These are phyloP conservation scores for Lepus oiostolus DNA, from an alignment of 2,797 vertebrate species.

Conservation along the genomic window DNA sequence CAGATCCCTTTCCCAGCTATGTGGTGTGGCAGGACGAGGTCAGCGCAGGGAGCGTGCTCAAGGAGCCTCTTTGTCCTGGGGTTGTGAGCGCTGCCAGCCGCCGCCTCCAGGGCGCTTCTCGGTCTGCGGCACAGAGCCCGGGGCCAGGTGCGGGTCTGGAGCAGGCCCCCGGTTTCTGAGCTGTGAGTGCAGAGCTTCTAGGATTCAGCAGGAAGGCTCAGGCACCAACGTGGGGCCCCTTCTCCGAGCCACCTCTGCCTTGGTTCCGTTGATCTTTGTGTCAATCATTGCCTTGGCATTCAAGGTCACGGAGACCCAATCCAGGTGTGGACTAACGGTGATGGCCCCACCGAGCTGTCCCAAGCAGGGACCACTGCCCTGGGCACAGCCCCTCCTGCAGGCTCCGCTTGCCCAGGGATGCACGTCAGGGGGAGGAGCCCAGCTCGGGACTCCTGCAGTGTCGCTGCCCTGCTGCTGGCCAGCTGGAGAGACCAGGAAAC, in stretches of 20 bases:
- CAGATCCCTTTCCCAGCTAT: background rate
- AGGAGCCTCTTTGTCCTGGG: slow-evolving; percentile 34
- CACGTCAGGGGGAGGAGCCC: rapidly evolving
- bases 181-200: background rate
- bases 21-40: slow-evolving; percentile 32
- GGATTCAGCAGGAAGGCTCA: background rate
- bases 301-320: background rate
- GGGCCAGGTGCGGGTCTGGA: background rate
- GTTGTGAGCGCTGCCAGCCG: background rate
- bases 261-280: background rate
- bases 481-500: background rate
- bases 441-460: background rate
- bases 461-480: background rate
- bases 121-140: background rate
- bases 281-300: background rate
- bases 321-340: background rate
- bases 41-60: background rate
- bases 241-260: background rate
- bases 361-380: background rate
- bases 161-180: background rate
- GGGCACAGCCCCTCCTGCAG: background rate
- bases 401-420: background rate
- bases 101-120: rapidly evolving
- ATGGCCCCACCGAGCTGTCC: rapidly evolving
- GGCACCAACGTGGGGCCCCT: background rate